Base-by-base conservation (phyloP, 2,113 vertebrate genomes). In the Gadus chalcogrammus region DNA sequence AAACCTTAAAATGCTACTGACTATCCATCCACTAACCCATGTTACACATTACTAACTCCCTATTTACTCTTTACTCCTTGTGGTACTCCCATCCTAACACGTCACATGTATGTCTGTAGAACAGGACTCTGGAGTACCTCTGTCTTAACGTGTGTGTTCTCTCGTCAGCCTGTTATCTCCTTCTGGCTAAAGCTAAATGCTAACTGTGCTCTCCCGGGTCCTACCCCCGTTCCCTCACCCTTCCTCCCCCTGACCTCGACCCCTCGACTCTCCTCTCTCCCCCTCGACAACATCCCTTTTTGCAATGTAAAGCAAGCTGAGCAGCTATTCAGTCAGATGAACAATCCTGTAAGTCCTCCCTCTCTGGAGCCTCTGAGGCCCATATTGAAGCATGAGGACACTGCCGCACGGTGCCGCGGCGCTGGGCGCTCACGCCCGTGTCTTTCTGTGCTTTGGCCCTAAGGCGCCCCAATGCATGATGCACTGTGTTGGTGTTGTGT, bases 281-380 rank as follows among this genome's bases (percentile, higher is more conserved):
- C 64, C 59, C 42, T 53, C n/a, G 27, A 7, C 68, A n/a, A 87
- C 62, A n/a, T 87, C 81, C 90, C 90, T 87, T 91, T 94, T 95
- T 94, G 93, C 94, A 92, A 94, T 95, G 92, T 96, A 99, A 48
- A 48, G 97, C 97, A 99, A 94, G 97, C 97, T 93, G 97, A 99
- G 91, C 97, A 99, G 93, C 97, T 99, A 92, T 98, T 98, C 95
- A 98, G 96, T 98, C 97, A 99, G 93, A 96, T 96, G 95, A 98
- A 97, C 94, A 96, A 93, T 86, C 96, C 96, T 93, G 97, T 99
- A 99, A 99, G 96, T 99, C 6, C 4, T 4, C 31, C 31, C 86
- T 73, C 79, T 91, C 84, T 82, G 79, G 78, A 94, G 91, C 84
- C 42, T 69, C 87, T 91, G 83, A 86, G 92, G 93, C 93, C 93